Base-by-base conservation (phyloP, 2,113 vertebrate genomes). In the Euleptes europaea region DNA sequence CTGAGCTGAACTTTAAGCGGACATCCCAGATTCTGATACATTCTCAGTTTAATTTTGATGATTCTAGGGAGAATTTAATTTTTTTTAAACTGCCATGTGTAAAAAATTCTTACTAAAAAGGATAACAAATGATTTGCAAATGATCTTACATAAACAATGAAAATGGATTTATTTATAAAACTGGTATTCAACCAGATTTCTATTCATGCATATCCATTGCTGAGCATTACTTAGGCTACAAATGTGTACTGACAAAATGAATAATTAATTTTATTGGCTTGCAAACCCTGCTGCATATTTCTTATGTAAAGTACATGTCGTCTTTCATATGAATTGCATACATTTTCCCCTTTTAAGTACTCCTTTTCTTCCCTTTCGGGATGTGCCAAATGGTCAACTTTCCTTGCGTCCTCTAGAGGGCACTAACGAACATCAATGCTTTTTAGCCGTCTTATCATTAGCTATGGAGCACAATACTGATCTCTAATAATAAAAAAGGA, bases 341-440 rank as follows among this genome's bases (percentile, higher is more conserved):
- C 35, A 63, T 6, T 78, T 78, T n/a, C 31, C 78, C 26, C 47
- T 44, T 74, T n/a, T 19, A 73, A 40, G 51, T 31, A 31, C 31
- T 40, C 5, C 19, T 26, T 15, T 57, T 65, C 31, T 5, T 23
- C 57, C 19, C 54, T 78, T 47, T 66, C 14, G 13, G 33, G 74
- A 47, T 2, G 13, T 19, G 87, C 86, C 80, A 38, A 78, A 78
- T 70, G 51, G 28, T 83, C 70, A 83, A 57, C 60, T 89, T 67
- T 76, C 65, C 54, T 44, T 44, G 71, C 51, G 81, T 33, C 77
- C 77, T 82, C 87, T n/a, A 91, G 90, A 92, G 77, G 88, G 86
- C 84, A 82, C 87, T 0, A 80, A 65, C 12, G 70, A 88, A 72
- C 65, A 71, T 70, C 31, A 80, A 86, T 7, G 1, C 28, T 51